Base-by-base conservation (phyloP, 2,797 vertebrate species). In the Cephalopachus bancanus region DNA sequence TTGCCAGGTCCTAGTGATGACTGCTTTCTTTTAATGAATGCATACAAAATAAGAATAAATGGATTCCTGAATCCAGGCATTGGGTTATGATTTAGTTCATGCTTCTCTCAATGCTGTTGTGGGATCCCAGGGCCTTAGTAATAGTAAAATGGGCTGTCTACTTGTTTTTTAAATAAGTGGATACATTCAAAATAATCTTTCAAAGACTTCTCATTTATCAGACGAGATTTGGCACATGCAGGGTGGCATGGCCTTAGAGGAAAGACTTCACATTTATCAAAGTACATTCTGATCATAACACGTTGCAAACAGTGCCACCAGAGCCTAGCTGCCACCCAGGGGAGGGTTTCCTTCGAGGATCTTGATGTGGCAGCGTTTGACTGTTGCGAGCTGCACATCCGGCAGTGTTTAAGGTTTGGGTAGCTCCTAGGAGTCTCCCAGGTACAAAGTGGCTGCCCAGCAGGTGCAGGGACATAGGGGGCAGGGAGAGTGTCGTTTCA, bases 91-190 rank as follows among this genome's bases (percentile, higher is more conserved):
- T 17, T 71, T 59, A 10, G 51, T 69, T 53, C 60, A 26, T 3
- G 30, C 28, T 33, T 37, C 75, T 89, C 80, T 92, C 10, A 1
- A 0, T 10, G 8, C 26, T 15, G 10, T 51, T 8, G 1, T n/a
- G 59, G 33, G 16, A 78, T 17, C 33, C 30, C 51, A 4, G 12
- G 10, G 69, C 84, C 72, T 88, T 57, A 83, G 75, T 5, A 4
- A 76, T 59, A 3, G 17, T 44, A 28, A 96, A 76, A 89, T 1
- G 10, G 55, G 19, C 65, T 5, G 24, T 17, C 65, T 44, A 19
- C 53, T 90, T 89, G 80, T 26, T 93, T 88, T 79, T 93, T 71
- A 95, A 93, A 51, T 67, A 91, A 97, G 59, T 51, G 9, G 12
- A 67, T 60, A n/a, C 60, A 67, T 44, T 72, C 9, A 55, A 80